phyloP scores from a whole-genome alignment of 2,888 invertebrate genomes.

The Troides helena region DNA sequence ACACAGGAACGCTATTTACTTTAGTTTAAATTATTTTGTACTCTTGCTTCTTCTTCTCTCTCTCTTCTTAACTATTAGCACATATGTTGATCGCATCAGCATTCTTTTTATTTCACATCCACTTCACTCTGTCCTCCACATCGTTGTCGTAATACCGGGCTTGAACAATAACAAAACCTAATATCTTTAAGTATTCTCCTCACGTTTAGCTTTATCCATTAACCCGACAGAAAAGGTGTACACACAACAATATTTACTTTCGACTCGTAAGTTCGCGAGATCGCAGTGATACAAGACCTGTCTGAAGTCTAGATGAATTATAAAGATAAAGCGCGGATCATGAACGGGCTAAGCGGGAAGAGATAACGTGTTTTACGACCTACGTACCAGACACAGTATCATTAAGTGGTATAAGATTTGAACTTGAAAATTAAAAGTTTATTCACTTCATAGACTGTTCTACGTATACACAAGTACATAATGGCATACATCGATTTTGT shows the following conservation, averaged over 20 bases:
- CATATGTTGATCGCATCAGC: no score
- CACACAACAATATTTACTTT: slow-evolving; percentile 4
- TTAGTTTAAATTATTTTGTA: no score
- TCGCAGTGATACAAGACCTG: slow-evolving; percentile 9
- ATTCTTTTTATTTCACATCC: no score
- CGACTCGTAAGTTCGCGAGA: slow-evolving; percentile 1
- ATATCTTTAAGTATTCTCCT: background rate
- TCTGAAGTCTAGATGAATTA: slow-evolving; percentile 17
- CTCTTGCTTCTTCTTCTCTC: background rate
- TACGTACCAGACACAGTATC: background rate
- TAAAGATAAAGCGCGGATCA: slow-evolving; percentile 10
- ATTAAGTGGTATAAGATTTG: background rate
- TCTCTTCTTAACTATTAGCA: background rate
- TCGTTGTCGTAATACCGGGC: background rate
- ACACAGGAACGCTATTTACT: no score
- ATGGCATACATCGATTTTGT: no score
- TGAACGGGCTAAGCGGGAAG: slow-evolving; percentile 4
- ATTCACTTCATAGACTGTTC: no score
- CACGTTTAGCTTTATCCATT: background rate
- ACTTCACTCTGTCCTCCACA: no score
- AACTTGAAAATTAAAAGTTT: background rate
- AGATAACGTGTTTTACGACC: slow-evolving; percentile 13
- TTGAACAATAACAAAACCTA: background rate
- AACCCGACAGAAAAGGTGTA: background rate
- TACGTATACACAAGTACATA: no score